Percentiles rank a stretch among this genome's conserved stretches.
Evolutionary conservation across 2,113 vertebrate species (phyloP).

Genomic region (Mustela nigripes): DNA sequence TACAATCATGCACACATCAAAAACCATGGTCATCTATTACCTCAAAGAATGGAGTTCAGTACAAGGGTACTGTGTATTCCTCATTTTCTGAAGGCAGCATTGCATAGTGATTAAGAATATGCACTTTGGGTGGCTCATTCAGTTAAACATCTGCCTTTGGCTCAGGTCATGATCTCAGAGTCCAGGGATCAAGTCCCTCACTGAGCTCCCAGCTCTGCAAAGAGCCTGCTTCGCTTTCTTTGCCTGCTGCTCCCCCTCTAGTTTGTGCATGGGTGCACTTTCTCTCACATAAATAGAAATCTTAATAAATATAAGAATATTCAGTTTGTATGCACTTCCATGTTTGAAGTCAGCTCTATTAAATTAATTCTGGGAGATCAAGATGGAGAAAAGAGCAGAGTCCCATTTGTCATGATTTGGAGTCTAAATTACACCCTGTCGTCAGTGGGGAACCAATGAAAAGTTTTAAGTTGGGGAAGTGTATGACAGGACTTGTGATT

Average conservation of each 20-base stretch:
- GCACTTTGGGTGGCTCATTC: not conserved
- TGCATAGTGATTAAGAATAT: not conserved
- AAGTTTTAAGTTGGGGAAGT: not conserved
- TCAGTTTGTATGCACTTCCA: not conserved
- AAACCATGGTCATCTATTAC: not conserved
- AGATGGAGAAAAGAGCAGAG: not conserved
- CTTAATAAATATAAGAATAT: not conserved
- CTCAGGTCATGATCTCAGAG: not conserved
- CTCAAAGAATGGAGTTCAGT: not conserved
- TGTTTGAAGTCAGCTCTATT: not conserved
- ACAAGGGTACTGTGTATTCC: not conserved
- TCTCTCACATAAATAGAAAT: not conserved
- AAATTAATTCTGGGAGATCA: not conserved
- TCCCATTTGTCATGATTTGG: not conserved
- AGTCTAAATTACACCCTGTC: not conserved
- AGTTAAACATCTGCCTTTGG: not conserved
- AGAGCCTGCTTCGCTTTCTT: not conserved
- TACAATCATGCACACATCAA: not conserved
- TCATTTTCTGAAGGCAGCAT: not conserved
- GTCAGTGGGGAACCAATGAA: not conserved
- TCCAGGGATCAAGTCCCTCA: not conserved
- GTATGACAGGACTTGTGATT: not conserved
- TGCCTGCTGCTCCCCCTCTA: not conserved
- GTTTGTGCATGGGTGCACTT: accelerated
- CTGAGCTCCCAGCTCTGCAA: not conserved